phyloP scores from a whole-genome alignment of 2,888 invertebrate genomes.

The Ormyrus thymus region DNA sequence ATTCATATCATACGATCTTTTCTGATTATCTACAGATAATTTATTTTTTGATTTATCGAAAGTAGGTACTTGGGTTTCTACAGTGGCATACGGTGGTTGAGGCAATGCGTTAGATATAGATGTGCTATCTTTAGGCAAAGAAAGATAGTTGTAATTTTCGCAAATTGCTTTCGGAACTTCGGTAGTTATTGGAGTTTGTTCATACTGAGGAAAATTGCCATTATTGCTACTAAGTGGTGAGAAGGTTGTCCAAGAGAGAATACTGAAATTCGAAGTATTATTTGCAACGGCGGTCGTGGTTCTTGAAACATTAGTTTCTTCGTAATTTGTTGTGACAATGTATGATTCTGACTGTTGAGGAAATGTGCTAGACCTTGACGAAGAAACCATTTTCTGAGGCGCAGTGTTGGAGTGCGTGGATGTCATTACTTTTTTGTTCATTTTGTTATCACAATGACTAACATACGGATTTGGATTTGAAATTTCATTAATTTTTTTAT shows the following conservation, averaged over 20 bases:
- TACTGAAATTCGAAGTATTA: slow-evolving; percentile 73
- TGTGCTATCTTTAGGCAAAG: slow-evolving; percentile 50
- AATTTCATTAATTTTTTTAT: slow-evolving; percentile 62
- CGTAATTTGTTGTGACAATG: slow-evolving; percentile 67
- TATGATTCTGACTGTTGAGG: slow-evolving; percentile 58
- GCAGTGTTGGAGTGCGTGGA: slow-evolving; percentile 39
- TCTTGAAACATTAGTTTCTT: slow-evolving; percentile 64
- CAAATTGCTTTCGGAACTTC: slow-evolving; percentile 65
- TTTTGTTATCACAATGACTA: slow-evolving; percentile 64
- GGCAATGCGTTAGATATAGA: slow-evolving; percentile 51
- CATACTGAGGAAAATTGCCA: slow-evolving; percentile 58
- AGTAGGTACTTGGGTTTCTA: slow-evolving; percentile 50
- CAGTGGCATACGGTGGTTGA: slow-evolving; percentile 54
- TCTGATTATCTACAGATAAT: slow-evolving; percentile 63
- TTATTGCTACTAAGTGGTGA: slow-evolving; percentile 60
- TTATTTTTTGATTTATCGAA: slow-evolving; percentile 69
- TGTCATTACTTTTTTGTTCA: slow-evolving; percentile 59
- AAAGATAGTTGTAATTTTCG: slow-evolving; percentile 67
- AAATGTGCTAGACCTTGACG: slow-evolving; percentile 55
- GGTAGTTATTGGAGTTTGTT: slow-evolving; percentile 50
- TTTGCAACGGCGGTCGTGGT: slow-evolving; percentile 71
- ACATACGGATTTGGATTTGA: slow-evolving; percentile 57
- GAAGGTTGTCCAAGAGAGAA: slow-evolving; percentile 73
- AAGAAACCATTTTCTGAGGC: slow-evolving; percentile 55
- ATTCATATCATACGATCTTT: slow-evolving; percentile 64